phyloP scores from a whole-genome alignment of 2,113 vertebrate genomes.

The Octodon degus region DNA sequence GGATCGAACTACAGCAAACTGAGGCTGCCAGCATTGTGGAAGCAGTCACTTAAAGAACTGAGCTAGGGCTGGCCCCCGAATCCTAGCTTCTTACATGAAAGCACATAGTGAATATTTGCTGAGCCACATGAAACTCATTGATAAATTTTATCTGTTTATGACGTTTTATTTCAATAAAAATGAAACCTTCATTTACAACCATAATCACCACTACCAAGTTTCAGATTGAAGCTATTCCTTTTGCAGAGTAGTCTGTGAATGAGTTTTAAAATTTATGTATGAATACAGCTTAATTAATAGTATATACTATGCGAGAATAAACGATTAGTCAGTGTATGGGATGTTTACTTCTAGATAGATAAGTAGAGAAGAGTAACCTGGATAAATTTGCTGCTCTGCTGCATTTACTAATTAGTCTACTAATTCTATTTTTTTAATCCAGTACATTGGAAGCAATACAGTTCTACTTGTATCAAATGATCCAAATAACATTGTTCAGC shows the following conservation, averaged over 20 bases:
- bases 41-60: too few relatives aligned
- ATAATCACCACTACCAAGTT: not conserved
- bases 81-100: not conserved
- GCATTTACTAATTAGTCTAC: not conserved
- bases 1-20: too few relatives aligned
- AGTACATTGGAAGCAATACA: not conserved
- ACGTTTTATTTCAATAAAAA: not conserved
- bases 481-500: not conserved
- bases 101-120: not conserved
- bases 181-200: not conserved
- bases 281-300: not conserved
- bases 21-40: too few relatives aligned
- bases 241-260: not conserved
- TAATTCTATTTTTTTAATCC: not conserved
- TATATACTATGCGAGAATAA: not conserved
- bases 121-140: not conserved
- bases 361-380: not conserved
- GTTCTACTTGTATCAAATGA: not conserved
- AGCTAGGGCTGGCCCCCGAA: too few relatives aligned
- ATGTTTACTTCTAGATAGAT: not conserved
- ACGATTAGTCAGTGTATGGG: not conserved
- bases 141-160: not conserved
- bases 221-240: not conserved
- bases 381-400: not conserved
- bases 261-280: not conserved